phyloP scores from a whole-genome alignment of 2,797 vertebrate genomes.

The Spinus pinus region DNA sequence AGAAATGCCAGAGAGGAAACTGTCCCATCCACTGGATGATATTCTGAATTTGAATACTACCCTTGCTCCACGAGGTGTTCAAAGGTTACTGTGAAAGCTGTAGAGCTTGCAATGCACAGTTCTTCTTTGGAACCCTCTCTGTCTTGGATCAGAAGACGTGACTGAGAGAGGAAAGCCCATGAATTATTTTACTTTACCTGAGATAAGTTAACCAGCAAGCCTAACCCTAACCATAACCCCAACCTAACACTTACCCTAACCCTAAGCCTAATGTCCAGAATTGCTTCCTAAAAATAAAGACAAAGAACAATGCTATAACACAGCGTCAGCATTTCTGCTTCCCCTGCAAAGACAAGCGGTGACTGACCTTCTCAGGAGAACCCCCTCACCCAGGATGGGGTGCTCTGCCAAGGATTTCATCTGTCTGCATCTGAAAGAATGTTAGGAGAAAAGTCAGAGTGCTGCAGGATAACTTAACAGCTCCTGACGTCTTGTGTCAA shows the following conservation, averaged over 20 bases:
- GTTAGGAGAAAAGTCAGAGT: background rate
- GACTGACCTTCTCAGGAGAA: background rate
- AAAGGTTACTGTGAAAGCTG: background rate
- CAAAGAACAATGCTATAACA: background rate
- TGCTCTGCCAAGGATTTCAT: background rate
- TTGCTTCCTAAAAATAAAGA: background rate
- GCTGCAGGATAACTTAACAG: background rate
- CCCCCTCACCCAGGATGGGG: background rate
- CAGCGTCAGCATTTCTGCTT: background rate
- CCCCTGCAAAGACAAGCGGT: background rate
- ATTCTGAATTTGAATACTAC: background rate
- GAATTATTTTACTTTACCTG: background rate
- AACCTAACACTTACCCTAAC: background rate
- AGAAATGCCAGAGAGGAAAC: background rate
- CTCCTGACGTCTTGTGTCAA: background rate
- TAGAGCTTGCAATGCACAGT: fast-evolving
- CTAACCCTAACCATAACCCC: background rate
- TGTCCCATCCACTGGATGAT: background rate
- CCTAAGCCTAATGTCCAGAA: background rate
- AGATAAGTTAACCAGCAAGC: background rate
- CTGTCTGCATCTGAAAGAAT: background rate
- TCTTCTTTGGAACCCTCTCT: background rate
- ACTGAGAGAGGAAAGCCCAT: background rate
- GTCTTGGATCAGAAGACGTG: background rate
- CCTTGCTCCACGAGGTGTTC: background rate